Evolutionary conservation across 35 echinoderm and acorn worm species (phyloP).

Genomic region (Apostichopus parvimensis): DNA sequence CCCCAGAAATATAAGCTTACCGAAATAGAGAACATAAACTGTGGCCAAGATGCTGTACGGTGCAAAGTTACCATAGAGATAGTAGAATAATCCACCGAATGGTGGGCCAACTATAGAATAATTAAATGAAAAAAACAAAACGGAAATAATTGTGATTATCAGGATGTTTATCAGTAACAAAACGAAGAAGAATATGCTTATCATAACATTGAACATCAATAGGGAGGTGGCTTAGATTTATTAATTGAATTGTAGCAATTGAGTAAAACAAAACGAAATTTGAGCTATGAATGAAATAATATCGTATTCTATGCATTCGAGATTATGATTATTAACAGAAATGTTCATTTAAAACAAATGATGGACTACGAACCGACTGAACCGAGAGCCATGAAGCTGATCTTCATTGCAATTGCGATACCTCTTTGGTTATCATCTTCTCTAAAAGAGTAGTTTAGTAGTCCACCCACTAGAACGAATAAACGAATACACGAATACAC

Average conservation of each 20-base stretch:
- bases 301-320: neutral
- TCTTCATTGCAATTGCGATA: neutral
- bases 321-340: neutral
- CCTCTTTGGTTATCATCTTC: neutral
- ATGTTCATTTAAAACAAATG: too few relatives aligned
- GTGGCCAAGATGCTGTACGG: neutral
- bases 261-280: neutral
- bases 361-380: conserved; percentile 16
- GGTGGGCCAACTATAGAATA: neutral
- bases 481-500: neutral
- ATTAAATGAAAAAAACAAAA: neutral
- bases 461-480: neutral
- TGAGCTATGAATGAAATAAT: neutral
- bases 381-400: conserved; percentile 31
- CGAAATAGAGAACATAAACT: neutral
- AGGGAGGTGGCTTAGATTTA: too few relatives aligned
- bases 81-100: neutral
- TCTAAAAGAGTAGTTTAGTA: neutral
- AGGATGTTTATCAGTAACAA: neutral
- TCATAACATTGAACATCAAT: neutral
- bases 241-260: neutral
- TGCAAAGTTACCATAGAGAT: neutral
- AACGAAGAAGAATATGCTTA: neutral
- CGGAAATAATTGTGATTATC: neutral
- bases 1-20: neutral